A percentile compares a stretch with the other conserved stretches of the same genome.
Conservation (phyloP, 2,888 invertebrate genomes). For the Torymus texanus region DNA sequence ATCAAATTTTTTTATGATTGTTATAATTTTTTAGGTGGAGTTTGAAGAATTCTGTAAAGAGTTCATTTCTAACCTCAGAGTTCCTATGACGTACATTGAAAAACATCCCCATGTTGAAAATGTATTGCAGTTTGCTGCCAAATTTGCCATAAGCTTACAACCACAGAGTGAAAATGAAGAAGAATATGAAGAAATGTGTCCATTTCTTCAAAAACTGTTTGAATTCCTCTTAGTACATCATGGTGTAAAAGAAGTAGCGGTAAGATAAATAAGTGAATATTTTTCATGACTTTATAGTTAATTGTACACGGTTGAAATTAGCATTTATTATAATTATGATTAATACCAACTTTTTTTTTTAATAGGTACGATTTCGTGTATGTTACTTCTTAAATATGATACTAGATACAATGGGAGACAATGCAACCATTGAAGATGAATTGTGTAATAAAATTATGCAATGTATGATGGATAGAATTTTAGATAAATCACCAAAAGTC, state of each 20-base stretch:
- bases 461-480: conserved; percentile 81
- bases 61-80: conserved; percentile 81
- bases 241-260: conserved; percentile 75
- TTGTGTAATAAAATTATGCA: conserved; percentile 84
- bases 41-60: conserved; percentile 80
- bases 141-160: conserved; percentile 81
- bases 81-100: conserved; percentile 82
- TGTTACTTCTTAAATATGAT: conserved; percentile 88
- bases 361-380: conserved; percentile 81
- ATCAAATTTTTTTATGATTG: neutral
- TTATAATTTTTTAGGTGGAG: conserved; percentile 74
- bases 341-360: neutral
- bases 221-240: conserved; percentile 79
- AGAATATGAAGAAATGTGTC: conserved; percentile 75
- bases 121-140: conserved; percentile 83
- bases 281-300: neutral
- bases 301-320: neutral
- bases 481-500: conserved; percentile 86
- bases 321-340: conserved; percentile 2
- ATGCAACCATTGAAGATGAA: conserved; percentile 86
- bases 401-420: conserved; percentile 83
- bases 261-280: conserved; percentile 27
- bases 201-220: conserved; percentile 79
- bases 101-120: conserved; percentile 83
- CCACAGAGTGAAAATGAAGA: conserved; percentile 59